Evolutionary conservation across 2,113 vertebrate genomes (phyloP), one percentile per base, ranked within the genome.

Genomic region (Pontoporia blainvillei): DNA sequence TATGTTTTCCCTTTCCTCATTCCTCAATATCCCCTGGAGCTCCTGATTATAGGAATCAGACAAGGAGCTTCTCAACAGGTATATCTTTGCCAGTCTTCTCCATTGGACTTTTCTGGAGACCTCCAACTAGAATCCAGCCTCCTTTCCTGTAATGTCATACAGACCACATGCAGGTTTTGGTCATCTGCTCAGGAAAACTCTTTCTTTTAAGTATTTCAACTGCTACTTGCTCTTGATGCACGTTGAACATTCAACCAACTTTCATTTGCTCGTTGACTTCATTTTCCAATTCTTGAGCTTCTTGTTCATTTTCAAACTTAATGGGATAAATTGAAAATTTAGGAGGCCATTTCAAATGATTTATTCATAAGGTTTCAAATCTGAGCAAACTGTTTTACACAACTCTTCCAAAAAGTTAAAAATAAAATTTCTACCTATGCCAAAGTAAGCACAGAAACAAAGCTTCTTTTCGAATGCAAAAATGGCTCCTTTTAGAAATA

Each of bases 281-380:
- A 90, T 96, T 97, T 96, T 91, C 34, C 39, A 94, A 93, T 11
- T 2, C 64, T 96, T 97, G 81, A 95, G 59, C 44, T 94, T 91
- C n/a, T 54, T 67, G 92, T 91, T 97, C 86, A 86, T 96, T 97
- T 95, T 94, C 72, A 94, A 97, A 98, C 27, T 84, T 96, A 95
- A 97, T 13, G 2, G 76, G 78, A 97, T 90, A 97, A 97, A 93
- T 95, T 97, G 87, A 27, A 98, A 98, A 98, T 95, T 94, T 94
- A 97, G 92, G 85, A 94, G 91, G 62, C 83, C 86, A 94, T 97
- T 97, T 95, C 90, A 94, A 97, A 98, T 96, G 90, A 95, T 89
- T 97, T 94, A 91, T 98, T 98, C 78, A 98, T 95, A 95, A 92
- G 18, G 0, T 75, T 96, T 93, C 78, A 95, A 98, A 86, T 86